Evolutionary conservation across 1,140 invertebrate genomes (phyloP).

Genomic region (Zaprionus lachaisei): DNA sequence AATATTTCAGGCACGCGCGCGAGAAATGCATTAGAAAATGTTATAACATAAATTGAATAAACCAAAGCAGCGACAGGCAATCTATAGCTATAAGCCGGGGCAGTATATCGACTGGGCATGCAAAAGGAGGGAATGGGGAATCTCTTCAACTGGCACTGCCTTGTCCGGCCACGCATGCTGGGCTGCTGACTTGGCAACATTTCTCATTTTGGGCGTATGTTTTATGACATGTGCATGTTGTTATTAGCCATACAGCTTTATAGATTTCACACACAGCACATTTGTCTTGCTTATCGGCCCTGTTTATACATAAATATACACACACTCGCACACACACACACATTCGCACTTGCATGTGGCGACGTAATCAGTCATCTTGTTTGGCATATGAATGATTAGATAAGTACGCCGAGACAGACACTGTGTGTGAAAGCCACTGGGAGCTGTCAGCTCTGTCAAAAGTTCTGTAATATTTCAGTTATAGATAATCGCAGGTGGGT

Average conservation of each 20-base stretch:
- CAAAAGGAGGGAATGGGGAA: constrained; percentile 25
- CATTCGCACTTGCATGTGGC: constrained; percentile 45
- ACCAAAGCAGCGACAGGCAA: constrained; percentile 64
- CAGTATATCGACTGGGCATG: constrained; percentile 60
- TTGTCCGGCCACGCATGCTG: constrained; percentile 6
- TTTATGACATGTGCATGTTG: constrained; percentile 69
- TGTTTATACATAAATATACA: constrained; percentile 9
- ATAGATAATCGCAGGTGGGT: background rate
- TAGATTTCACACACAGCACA: constrained; percentile 72
- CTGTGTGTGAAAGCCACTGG: background rate
- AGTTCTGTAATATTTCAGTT: background rate
- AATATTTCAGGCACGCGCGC: constrained; percentile 71
- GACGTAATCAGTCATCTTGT: constrained; percentile 78
- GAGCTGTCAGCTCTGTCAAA: background rate
- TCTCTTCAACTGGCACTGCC: background rate
- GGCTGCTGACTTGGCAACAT: constrained; percentile 71
- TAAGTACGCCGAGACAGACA: constrained; percentile 41
- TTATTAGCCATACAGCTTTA: constrained; percentile 63
- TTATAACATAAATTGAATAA: constrained; percentile 82
- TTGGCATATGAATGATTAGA: constrained; percentile 77
- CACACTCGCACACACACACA: background rate
- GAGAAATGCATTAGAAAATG: constrained; percentile 80
- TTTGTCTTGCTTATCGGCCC: constrained; percentile 72
- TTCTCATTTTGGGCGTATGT: constrained; percentile 63
- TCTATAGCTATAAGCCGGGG: constrained; percentile 54